Evolutionary conservation across 2,888 invertebrate species (phyloP).

Genomic region (Dryobota labecula): DNA sequence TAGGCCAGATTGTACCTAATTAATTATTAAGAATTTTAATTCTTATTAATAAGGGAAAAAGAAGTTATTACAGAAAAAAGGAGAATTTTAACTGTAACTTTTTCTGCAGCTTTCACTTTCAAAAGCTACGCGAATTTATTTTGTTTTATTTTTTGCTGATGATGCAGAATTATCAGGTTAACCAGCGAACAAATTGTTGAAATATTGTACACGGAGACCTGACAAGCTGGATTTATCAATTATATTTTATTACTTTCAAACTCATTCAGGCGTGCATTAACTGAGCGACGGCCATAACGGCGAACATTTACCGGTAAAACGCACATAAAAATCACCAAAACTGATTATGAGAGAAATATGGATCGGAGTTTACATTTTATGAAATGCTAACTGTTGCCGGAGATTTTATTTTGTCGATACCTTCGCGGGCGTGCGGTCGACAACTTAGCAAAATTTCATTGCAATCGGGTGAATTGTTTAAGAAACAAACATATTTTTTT

Average conservation of each 20-base stretch:
- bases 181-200: constrained; percentile 54
- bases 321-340: constrained; percentile 33
- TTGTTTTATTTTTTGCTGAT: constrained; percentile 37
- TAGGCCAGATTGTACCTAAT: too few relatives aligned
- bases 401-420: background rate
- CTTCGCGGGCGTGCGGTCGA: too few relatives aligned
- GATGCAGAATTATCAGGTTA: constrained; percentile 44
- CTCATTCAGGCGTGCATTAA: constrained; percentile 43
- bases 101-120: constrained; percentile 21
- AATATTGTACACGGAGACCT: constrained; percentile 61
- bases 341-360: constrained; percentile 11
- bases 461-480: background rate
- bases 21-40: too few relatives aligned
- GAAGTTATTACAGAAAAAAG: background rate
- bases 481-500: too few relatives aligned
- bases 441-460: background rate
- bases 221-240: constrained; percentile 57
- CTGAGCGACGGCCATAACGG: constrained; percentile 34
- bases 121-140: background rate
- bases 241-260: constrained; percentile 59
- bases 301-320: constrained; percentile 31
- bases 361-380: background rate
- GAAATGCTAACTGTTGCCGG: background rate
- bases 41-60: too few relatives aligned
- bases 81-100: background rate